phyloP scores from a whole-genome alignment of 2,113 vertebrate genomes.

The Hucho hucho region DNA sequence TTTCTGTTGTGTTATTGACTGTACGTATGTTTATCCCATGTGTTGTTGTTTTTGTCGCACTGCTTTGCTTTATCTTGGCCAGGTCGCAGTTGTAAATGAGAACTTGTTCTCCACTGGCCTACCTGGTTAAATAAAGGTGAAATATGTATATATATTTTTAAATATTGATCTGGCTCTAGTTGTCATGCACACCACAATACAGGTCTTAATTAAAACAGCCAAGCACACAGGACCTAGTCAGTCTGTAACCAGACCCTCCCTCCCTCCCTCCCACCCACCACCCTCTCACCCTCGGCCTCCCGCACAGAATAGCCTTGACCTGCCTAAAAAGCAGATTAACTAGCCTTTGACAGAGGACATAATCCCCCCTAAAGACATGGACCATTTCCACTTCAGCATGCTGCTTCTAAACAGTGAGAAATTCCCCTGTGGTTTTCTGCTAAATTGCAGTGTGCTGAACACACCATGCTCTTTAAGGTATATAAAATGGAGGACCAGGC shows the following conservation, averaged over 20 bases:
- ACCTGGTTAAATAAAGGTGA: too few relatives aligned
- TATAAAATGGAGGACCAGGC: constrained; percentile 62
- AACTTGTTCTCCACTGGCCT: too few relatives aligned
- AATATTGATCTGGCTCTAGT: constrained; percentile 24
- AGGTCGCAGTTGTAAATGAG: too few relatives aligned
- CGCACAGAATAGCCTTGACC: constrained; percentile 51
- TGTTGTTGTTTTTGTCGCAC: too few relatives aligned
- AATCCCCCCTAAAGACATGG: constrained; percentile 66
- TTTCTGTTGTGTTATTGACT: too few relatives aligned
- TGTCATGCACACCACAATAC: constrained; percentile 48
- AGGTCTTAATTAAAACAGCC: constrained; percentile 58
- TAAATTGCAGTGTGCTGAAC: constrained; percentile 60
- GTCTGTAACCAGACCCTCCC: constrained; percentile 21
- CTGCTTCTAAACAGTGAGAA: constrained; percentile 61
- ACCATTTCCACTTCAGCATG: constrained; percentile 69
- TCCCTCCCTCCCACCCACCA: constrained; percentile 9
- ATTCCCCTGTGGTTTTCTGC: constrained; percentile 54
- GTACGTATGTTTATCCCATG: too few relatives aligned
- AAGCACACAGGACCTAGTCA: constrained; percentile 61
- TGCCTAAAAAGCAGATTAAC: constrained; percentile 72
- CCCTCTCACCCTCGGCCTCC: constrained; percentile 27
- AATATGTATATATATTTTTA: too few relatives aligned
- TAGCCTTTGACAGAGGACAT: constrained; percentile 64
- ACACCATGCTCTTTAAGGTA: constrained; percentile 53
- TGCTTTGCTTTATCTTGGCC: too few relatives aligned